Base-by-base conservation (phyloP, 2,797 vertebrate genomes). In the Tarsius wallacei region DNA sequence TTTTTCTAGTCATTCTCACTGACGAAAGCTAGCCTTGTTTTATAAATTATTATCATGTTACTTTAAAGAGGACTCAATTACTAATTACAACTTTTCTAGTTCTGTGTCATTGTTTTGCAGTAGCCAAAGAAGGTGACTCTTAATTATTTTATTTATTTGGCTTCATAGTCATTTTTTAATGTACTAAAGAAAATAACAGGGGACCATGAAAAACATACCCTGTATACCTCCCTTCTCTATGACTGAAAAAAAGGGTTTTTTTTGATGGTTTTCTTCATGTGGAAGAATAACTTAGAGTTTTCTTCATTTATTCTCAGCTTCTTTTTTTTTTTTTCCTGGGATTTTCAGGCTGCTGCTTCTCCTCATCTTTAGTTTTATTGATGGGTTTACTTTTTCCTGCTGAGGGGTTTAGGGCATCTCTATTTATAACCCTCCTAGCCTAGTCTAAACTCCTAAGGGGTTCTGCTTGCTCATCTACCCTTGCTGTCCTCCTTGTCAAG, bases 301-400 rank as follows among this genome's bases (percentile, higher is more conserved):
- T 94, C 84, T 93, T 71, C 31, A 87, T 87, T 94, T 71, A 73
- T 83, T 95, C 84, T 1, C n/a, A 95, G 24, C 1, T 78, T 64
- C 2, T 0, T 85, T 87, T 91, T 73, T 57, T 87, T 90, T 70
- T 78, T 78, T 78, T 63, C 76, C 42, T 21, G 22, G 31, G 73
- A 51, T 94, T 94, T 87, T 96, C 14, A 63, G 21, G 31, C n/a
- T 76, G 55, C 68, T 87, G 64, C 24, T 80, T 81, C 0, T 84
- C 63, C 76, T 88, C 66, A 70, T 94, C 24, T 28, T 76, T 85
- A 87, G 83, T 92, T 93, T 97, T 87, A 96, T 87, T 97, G 55
- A 78, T 82, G 21, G 57, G 4, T 63, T 96, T 96, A 94, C 0
- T 70, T 94, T 89, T 73, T 53, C 78, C 73, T 97, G 12, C 59